A percentile compares a stretch with the other conserved stretches of the same genome.
These are phyloP conservation scores for Apamea anceps DNA, from an alignment of 2,888 invertebrate genomes.

Conservation along the genomic window DNA sequence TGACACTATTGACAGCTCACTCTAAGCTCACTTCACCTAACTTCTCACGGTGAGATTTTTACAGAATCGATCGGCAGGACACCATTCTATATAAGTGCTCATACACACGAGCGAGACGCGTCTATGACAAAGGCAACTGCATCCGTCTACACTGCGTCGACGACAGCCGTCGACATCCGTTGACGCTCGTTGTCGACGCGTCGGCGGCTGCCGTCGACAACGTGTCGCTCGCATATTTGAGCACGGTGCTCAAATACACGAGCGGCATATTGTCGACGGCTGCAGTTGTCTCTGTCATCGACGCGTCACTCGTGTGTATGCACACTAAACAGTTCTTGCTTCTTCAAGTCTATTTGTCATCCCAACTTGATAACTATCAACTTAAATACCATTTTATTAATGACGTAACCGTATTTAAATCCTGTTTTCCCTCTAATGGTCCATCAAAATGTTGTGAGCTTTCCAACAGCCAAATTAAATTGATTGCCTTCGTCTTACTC, in stretches of 20 bases:
- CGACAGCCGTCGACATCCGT: not conserved
- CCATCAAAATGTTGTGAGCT: not conserved
- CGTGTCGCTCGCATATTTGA: no score
- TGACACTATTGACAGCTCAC: no score
- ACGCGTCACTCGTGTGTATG: not conserved
- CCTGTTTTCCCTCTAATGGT: not conserved
- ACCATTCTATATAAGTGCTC: no score
- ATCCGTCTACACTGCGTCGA: not conserved
- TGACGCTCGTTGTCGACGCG: no score
- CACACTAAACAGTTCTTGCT: not conserved
- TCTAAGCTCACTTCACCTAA: no score
- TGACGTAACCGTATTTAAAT: not conserved
- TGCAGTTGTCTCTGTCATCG: no score
- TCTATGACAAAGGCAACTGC: not conserved
- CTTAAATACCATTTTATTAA: not conserved
- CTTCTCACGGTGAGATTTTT: no score
- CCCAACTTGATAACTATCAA: not conserved
- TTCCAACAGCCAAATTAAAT: conserved; percentile 6
- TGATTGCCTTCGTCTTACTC: not conserved
- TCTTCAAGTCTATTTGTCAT: not conserved
- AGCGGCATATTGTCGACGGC: not conserved
- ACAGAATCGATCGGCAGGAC: no score
- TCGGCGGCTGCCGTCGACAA: no score
- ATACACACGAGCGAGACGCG: no score
- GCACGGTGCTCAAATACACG: no score